Conservation (phyloP, 2,113 vertebrate species). For the Heliornis fulica region DNA sequence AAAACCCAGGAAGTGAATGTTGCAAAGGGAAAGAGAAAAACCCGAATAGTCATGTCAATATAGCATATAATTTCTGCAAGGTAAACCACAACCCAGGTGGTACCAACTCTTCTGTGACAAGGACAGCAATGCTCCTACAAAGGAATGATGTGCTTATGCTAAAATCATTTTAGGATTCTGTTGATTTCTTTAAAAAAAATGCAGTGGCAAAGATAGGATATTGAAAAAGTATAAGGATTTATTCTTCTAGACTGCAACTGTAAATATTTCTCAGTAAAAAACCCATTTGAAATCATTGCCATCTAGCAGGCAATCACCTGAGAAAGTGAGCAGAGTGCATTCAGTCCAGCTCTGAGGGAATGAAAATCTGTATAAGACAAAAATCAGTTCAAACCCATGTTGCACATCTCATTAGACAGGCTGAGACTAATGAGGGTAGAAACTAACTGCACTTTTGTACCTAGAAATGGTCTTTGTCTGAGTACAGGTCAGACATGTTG, state of each 20-base stretch:
- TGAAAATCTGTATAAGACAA: not conserved
- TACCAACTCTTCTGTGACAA: not conserved
- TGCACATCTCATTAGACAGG: not conserved
- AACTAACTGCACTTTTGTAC: not conserved
- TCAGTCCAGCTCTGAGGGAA: not conserved
- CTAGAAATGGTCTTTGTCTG: not conserved
- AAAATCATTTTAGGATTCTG: not conserved
- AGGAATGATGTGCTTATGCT: not conserved
- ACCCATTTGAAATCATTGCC: not conserved
- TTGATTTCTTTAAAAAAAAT: not conserved
- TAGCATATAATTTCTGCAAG: not conserved
- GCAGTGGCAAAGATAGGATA: not conserved
- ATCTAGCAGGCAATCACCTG: not conserved
- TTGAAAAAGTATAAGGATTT: not conserved
- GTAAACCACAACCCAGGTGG: not conserved
- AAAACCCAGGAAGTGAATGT: not conserved
- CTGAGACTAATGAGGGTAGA: not conserved
- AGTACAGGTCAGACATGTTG: not conserved
- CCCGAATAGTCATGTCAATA: not conserved
- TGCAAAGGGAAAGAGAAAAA: not conserved
- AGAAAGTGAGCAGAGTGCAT: not conserved
- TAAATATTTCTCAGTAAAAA: not conserved
- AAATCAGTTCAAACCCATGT: not conserved
- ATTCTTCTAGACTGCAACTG: not conserved
- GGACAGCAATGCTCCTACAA: not conserved